These are phyloP conservation scores for Leucoma salicis DNA, from an alignment of 2,888 invertebrate genomes.

Conservation along the genomic window DNA sequence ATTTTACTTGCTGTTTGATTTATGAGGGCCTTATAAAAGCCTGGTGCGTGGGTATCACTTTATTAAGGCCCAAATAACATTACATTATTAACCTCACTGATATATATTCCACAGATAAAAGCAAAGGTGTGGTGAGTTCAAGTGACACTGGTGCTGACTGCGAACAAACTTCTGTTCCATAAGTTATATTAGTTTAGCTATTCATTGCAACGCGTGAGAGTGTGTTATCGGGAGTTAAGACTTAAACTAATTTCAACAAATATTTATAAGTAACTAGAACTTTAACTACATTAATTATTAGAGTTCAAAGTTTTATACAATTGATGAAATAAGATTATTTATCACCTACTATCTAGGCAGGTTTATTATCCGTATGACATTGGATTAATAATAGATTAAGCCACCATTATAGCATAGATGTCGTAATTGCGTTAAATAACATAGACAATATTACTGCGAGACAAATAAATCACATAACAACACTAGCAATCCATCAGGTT, in stretches of 20 bases:
- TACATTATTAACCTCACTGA: slow-evolving; percentile 9
- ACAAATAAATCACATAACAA: too few species aligned
- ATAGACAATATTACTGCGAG: too few species aligned
- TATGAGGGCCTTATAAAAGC: slow-evolving; percentile 67
- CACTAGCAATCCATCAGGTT: too few species aligned
- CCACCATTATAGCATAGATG: too few species aligned
- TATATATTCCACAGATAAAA: slow-evolving; percentile 4
- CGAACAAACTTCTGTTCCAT: slow-evolving; percentile 39
- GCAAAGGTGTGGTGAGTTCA: slow-evolving; percentile 25
- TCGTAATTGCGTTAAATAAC: too few species aligned
- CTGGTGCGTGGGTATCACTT: slow-evolving; percentile 53
- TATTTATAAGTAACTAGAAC: slow-evolving; percentile 15
- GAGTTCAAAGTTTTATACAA: neutral
- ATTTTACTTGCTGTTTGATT: slow-evolving; percentile 67
- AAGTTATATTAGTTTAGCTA: slow-evolving; percentile 53
- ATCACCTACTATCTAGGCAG: too few species aligned
- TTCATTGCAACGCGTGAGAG: slow-evolving; percentile 47
- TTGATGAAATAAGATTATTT: slow-evolving; percentile 5
- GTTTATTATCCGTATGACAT: too few species aligned
- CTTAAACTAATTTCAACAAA: slow-evolving; percentile 36
- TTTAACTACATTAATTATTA: slow-evolving; percentile 3
- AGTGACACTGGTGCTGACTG: slow-evolving; percentile 32
- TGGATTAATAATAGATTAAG: too few species aligned
- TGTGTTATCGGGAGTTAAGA: slow-evolving; percentile 44
- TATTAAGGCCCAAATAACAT: slow-evolving; percentile 14